phyloP scores from a whole-genome alignment of 2,888 invertebrate genomes.

The Alviniconcha strummeri region DNA sequence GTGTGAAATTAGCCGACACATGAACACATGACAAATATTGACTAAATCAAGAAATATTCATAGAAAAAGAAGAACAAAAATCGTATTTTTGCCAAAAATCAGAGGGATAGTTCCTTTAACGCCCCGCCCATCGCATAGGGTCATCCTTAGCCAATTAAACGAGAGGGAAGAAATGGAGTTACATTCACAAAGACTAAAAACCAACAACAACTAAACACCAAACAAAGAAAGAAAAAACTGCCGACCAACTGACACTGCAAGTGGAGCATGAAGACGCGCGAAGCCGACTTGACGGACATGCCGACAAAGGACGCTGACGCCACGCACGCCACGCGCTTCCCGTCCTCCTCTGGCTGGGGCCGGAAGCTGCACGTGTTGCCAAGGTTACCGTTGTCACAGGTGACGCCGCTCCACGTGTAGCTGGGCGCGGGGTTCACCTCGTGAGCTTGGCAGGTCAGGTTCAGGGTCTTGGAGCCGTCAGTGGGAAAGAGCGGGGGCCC shows the following conservation, averaged over 20 bases:
- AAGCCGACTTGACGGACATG: background rate
- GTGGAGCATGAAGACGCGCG: background rate
- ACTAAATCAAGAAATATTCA: too few relatives aligned
- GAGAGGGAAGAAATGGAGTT: too few relatives aligned
- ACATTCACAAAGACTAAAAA: too few relatives aligned
- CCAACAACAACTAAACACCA: too few relatives aligned
- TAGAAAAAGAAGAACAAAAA: too few relatives aligned
- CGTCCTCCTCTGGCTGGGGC: conserved; percentile 21
- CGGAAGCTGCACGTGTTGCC: background rate
- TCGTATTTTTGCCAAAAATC: too few relatives aligned
- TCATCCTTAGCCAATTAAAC: too few relatives aligned
- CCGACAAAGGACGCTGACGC: background rate
- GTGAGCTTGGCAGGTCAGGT: conserved; percentile 3
- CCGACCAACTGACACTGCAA: background rate
- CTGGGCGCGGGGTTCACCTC: conserved; percentile 14
- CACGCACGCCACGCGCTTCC: background rate
- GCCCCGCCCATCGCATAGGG: too few relatives aligned
- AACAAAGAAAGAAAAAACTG: too few relatives aligned
- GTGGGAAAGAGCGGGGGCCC: background rate
- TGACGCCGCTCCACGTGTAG: conserved; percentile 11
- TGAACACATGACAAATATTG: too few relatives aligned
- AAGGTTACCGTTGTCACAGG: background rate
- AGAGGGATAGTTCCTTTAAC: too few relatives aligned
- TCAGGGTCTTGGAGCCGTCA: background rate
- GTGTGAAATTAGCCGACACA: too few relatives aligned